Evolutionary conservation across 1,140 invertebrate species (phyloP), one percentile per base, ranked within the genome.

Genomic region (Sinonovacula constricta): DNA sequence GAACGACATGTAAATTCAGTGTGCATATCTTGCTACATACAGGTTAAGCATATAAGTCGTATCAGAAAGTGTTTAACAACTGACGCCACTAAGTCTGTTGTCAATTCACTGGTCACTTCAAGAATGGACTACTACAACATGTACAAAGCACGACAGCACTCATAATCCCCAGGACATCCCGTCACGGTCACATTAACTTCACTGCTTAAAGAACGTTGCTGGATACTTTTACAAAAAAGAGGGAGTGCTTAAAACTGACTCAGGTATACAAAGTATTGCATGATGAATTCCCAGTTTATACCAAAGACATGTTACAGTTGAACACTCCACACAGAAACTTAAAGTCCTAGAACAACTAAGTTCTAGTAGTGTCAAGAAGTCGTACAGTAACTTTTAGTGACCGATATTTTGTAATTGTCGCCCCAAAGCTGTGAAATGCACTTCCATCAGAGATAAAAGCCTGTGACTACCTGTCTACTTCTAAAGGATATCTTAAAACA

Each of bases 1-100:
- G 30, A 72, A 31, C 70, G 63, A 15, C 70, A 72, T 22, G 45
- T 72, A 12, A 72, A 72, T 51, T 26, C 30, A 39, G 39, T 72
- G 5, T 30, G 22, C 34, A 62, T 56, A 49, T 72, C 70, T n/a
- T 39, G 45, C 22, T 72, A 62, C 39, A 36, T 26, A 24, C 59
- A 72, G 24, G 4, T 62, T 30, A 33, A 36, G 31, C 26, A 72
- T n/a, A 51, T 49, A 62, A 3, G 56, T 14, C 70, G 51, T 31
- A 72, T 63, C 5, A 45, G 51, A 51, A 30, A 72, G 63, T 72
- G 31, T 34, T 31, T 62, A 28, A 72, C 70, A 14, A 12, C 36
- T 26, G 14, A 51, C 49, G 57, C 70, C 10, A 71, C 69, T 14
- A 71, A 36, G 33, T 39, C 54, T n/a, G 7, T 71, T 2, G 36